Conservation (phyloP, 2,888 invertebrate genomes). For the Xylota segnis region DNA sequence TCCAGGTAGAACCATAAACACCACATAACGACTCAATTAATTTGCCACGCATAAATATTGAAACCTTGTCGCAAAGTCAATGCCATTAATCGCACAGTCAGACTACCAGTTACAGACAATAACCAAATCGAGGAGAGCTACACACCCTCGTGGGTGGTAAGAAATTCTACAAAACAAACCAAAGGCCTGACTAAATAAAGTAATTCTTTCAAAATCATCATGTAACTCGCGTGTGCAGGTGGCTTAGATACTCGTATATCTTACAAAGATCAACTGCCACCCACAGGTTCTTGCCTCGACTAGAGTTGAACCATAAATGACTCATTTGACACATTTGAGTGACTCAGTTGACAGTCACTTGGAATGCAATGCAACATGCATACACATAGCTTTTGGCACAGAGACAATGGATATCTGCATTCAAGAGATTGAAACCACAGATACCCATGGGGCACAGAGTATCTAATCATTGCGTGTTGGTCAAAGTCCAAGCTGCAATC, state of each 20-base stretch:
- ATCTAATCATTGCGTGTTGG: neutral
- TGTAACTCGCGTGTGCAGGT: constrained; percentile 50
- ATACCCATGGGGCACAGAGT: constrained; percentile 6
- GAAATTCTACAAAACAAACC: constrained; percentile 2
- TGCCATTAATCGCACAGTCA: constrained; percentile 49
- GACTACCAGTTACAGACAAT: neutral
- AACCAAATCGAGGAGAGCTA: constrained; percentile 32
- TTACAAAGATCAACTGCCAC: constrained; percentile 45
- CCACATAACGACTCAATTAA: constrained; percentile 51
- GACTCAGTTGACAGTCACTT: constrained; percentile 42
- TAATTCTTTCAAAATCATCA: constrained; percentile 38
- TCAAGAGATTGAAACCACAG: constrained; percentile 20
- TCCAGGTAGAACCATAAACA: constrained; percentile 26
- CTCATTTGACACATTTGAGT: constrained; percentile 59
- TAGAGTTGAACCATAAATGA: constrained; percentile 56
- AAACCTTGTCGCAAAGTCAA: constrained; percentile 68
- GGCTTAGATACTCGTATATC: constrained; percentile 15
- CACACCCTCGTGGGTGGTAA: constrained; percentile 43
- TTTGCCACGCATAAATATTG: constrained; percentile 39
- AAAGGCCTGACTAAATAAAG: constrained; percentile 47
- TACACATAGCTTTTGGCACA: constrained; percentile 33
- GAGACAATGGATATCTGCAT: constrained; percentile 14
- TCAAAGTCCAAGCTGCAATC: constrained; percentile 40
- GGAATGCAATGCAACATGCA: constrained; percentile 15
- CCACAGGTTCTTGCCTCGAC: constrained; percentile 30